Percentiles rank a stretch among this genome's conserved stretches.
These are phyloP conservation scores for Lasioglossum zephyrum DNA, from an alignment of 2,888 invertebrate genomes.

Conservation along the genomic window DNA sequence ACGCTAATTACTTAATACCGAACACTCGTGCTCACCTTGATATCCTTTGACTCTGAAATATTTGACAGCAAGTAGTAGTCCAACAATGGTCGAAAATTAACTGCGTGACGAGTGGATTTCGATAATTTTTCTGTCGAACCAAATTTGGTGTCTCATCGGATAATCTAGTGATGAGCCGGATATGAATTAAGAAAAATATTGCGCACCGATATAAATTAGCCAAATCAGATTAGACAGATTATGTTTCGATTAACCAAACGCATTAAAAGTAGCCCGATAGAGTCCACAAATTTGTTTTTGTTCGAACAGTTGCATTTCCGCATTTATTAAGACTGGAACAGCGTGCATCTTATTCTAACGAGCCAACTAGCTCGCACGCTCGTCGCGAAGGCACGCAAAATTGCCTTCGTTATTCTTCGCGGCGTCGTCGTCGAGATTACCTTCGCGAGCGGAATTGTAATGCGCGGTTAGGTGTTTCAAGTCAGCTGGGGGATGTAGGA, in stretches of 20 bases:
- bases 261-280: background rate
- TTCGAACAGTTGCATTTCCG: background rate
- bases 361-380: background rate
- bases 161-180: background rate
- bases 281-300: background rate
- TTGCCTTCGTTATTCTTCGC: conserved; percentile 24
- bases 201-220: background rate
- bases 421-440: conserved; percentile 8
- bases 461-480: background rate
- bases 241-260: background rate
- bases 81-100: background rate
- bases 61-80: background rate
- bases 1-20: background rate
- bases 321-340: background rate
- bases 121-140: background rate
- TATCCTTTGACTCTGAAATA: background rate
- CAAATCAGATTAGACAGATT: background rate
- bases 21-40: background rate
- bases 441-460: conserved; percentile 1
- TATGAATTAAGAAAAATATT: background rate
- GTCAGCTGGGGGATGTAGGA: background rate
- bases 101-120: background rate
- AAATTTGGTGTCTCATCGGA: too few species aligned
- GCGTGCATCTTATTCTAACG: background rate
- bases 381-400: conserved; percentile 4